Conservation (phyloP, 2,113 vertebrate species). For the Sinocyclocheilus anshuiensis region DNA sequence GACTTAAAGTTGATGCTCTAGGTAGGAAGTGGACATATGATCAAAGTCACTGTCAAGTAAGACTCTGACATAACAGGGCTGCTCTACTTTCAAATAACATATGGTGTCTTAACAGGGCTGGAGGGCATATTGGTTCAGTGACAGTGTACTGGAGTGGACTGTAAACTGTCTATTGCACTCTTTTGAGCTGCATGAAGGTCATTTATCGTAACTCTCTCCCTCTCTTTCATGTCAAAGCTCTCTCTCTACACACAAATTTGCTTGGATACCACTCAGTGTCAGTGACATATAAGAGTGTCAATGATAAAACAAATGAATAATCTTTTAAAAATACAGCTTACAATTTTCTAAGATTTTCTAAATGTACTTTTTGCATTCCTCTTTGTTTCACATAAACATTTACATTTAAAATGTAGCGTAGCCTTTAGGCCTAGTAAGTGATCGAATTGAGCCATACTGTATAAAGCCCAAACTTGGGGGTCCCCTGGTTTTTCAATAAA, state of each 20-base stretch:
- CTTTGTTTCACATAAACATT: too few species aligned
- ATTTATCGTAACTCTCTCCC: background rate
- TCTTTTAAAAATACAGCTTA: background rate
- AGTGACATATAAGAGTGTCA: too few species aligned
- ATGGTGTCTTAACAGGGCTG: slow-evolving; percentile 1
- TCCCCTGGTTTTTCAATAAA: too few species aligned
- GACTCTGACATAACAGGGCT: background rate
- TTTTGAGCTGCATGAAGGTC: background rate
- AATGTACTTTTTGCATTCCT: background rate
- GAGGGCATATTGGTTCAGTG: background rate
- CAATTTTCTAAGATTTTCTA: too few species aligned
- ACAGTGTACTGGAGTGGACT: background rate
- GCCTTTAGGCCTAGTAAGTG: too few species aligned
- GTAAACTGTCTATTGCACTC: background rate
- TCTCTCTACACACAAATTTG: background rate
- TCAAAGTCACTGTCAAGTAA: background rate
- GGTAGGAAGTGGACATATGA: slow-evolving; percentile 3
- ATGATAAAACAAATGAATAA: background rate
- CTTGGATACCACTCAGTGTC: background rate
- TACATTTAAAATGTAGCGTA: too few species aligned
- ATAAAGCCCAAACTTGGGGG: too few species aligned
- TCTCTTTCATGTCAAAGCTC: background rate
- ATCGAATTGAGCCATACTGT: too few species aligned
- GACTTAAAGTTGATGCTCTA: background rate
- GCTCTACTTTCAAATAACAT: slow-evolving; percentile 11